A percentile compares a stretch with the other conserved stretches of the same genome.
Evolutionary conservation across 2,888 invertebrate genomes (phyloP).

Genomic region (Lamproptera curius): DNA sequence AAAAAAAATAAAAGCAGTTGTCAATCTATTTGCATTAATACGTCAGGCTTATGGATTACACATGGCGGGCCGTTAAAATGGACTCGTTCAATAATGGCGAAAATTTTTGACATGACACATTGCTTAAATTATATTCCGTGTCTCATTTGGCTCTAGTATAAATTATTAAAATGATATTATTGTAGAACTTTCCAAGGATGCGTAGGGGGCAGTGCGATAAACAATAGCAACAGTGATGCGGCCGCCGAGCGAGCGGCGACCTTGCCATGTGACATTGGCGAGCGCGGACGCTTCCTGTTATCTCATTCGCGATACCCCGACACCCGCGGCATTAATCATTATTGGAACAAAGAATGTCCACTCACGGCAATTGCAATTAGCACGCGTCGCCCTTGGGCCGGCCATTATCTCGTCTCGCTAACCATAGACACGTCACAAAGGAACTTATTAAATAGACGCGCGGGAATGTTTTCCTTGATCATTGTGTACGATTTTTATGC

Average conservation of each 20-base stretch:
- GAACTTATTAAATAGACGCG: slow-evolving; percentile 45
- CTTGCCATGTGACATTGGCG: slow-evolving; percentile 68
- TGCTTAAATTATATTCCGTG: no score
- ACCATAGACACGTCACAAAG: slow-evolving; percentile 65
- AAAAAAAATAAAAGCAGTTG: no score
- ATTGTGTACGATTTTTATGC: slow-evolving; percentile 57
- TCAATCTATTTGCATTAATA: no score
- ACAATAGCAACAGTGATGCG: no score
- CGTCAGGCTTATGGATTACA: no score
- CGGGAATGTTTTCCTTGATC: slow-evolving; percentile 64
- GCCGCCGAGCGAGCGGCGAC: slow-evolving; percentile 37
- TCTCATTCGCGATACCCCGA: slow-evolving; percentile 67
- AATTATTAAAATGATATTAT: no score
- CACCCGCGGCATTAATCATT: slow-evolving; percentile 70
- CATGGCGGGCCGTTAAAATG: no score
- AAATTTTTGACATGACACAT: no score
- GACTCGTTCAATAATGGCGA: no score
- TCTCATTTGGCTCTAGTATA: no score
- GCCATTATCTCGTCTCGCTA: slow-evolving; percentile 57
- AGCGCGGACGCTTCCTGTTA: slow-evolving; percentile 73
- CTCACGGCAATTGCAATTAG: slow-evolving; percentile 76
- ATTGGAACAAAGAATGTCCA: slow-evolving; percentile 78
- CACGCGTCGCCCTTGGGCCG: slow-evolving; percentile 58
- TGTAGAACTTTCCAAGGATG: no score
- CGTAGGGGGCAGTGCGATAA: no score